Percentiles rank a stretch among this genome's conserved stretches.
These are phyloP conservation scores for Caradrina kadenii DNA, from an alignment of 2,888 invertebrate genomes.

Conservation along the genomic window DNA sequence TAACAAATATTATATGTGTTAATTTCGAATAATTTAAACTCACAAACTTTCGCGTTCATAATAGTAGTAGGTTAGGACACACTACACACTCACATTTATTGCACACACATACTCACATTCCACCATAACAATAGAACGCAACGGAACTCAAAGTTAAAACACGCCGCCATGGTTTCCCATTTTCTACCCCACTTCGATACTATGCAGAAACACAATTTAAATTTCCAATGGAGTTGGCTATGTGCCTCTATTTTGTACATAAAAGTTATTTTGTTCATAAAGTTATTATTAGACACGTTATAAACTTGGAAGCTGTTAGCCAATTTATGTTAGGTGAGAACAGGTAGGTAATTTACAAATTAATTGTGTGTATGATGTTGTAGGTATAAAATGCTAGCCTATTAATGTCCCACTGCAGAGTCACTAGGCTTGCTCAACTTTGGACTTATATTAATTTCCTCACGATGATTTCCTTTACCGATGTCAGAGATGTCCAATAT, in stretches of 20 bases:
- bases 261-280: slow-evolving; percentile 41
- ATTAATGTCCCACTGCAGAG: too few relatives aligned
- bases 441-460: too few relatives aligned
- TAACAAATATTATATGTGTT: too few relatives aligned
- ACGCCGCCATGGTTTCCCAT: slow-evolving; percentile 17
- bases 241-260: slow-evolving; percentile 17
- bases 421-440: too few relatives aligned
- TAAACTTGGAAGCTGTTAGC: slow-evolving; percentile 14
- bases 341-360: not conserved
- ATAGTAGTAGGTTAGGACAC: too few relatives aligned
- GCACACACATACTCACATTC: slow-evolving; percentile 11
- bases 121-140: slow-evolving; percentile 2
- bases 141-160: slow-evolving; percentile 24
- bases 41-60: too few relatives aligned
- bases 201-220: slow-evolving; percentile 54
- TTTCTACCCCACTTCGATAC: slow-evolving; percentile 42
- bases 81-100: not conserved
- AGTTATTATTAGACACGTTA: slow-evolving; percentile 14
- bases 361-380: too few relatives aligned
- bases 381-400: too few relatives aligned
- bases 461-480: too few relatives aligned
- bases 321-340: not conserved
- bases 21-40: too few relatives aligned
- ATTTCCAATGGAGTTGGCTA: slow-evolving; percentile 48
- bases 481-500: too few relatives aligned